Evolutionary conservation across 2,113 vertebrate genomes (phyloP), one percentile per base, ranked within the genome.

Genomic region (Myotis lucifugus): DNA sequence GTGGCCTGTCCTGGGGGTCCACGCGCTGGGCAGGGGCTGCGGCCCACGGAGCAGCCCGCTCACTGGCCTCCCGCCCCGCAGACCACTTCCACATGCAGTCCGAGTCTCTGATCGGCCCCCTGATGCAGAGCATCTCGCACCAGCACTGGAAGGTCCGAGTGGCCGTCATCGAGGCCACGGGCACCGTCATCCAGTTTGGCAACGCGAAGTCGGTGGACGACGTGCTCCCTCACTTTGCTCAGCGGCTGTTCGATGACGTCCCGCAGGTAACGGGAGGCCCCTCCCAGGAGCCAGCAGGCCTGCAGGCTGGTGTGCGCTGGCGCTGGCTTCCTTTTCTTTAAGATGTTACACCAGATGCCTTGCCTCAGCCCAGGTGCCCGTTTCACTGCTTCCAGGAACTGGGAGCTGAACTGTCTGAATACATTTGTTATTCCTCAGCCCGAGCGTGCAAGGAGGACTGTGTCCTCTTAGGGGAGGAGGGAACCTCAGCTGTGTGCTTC

Each of bases 11-110:
- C 17, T 17, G 66, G 21, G 69, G 10, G 1, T 8, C 32, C 25
- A 3, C 0, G 42, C 4, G 9, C 46, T 19, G 12, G 79, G n/a
- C 52, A 5, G 1, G n/a, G 59, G 32, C 6, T 0, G 15, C 42
- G 64, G 52, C 15, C 0, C 10, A 0, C 5, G 29, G 54, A 37
- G 69, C 23, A 19, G 14, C 29, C 7, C 19, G 34, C 64, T 93
- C 46, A 97, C 69, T 0, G 9, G 29, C 77, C 37, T 32, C 46
- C 66, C 2, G 0, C 40, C 74, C 77, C 19, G 15, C 98, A 99
- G 99, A 99, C 66, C 99, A 99, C 95, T 99, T 99, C 95, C 99
- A 99, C 89, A 98, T 99, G 99, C 99, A 99, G 78, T 99, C 99
- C 0, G 99, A 99, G 96, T 99, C 98, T 74, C 97, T 99, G 92